These are phyloP conservation scores for Myotis myotis DNA, from an alignment of 2,797 vertebrate species.

Conservation along the genomic window DNA sequence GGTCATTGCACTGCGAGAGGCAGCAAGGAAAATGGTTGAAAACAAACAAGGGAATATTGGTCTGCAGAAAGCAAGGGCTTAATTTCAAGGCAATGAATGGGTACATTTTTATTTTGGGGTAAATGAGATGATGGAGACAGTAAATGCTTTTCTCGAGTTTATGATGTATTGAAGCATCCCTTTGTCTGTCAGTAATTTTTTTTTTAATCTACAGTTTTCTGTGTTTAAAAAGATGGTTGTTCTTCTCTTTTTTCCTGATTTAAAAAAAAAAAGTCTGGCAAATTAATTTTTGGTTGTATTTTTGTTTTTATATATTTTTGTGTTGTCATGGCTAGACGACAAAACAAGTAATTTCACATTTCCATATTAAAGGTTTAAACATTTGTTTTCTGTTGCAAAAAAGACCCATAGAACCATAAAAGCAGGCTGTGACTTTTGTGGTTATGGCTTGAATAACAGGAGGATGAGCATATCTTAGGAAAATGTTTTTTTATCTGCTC, in stretches of 20 bases:
- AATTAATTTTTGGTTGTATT: not conserved
- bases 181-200: not conserved
- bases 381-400: constrained; percentile 59
- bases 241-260: constrained; percentile 16
- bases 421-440: constrained; percentile 38
- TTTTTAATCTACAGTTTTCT: not conserved
- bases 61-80: not conserved
- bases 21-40: not conserved
- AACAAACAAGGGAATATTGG: not conserved
- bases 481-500: constrained; percentile 62
- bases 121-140: not conserved
- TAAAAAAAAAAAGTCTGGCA: constrained; percentile 45
- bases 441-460: not conserved
- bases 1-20: not conserved
- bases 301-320: constrained; percentile 54
- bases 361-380: constrained; percentile 63
- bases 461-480: constrained; percentile 55
- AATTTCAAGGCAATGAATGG: not conserved
- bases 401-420: constrained; percentile 64
- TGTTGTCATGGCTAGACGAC: constrained; percentile 17
- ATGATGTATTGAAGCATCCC: not conserved
- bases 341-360: constrained; percentile 60
- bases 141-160: not conserved
- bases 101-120: not conserved
- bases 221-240: not conserved